These are phyloP conservation scores for Camponotus pennsylvanicus DNA, from an alignment of 1,140 invertebrate species.

Conservation along the genomic window DNA sequence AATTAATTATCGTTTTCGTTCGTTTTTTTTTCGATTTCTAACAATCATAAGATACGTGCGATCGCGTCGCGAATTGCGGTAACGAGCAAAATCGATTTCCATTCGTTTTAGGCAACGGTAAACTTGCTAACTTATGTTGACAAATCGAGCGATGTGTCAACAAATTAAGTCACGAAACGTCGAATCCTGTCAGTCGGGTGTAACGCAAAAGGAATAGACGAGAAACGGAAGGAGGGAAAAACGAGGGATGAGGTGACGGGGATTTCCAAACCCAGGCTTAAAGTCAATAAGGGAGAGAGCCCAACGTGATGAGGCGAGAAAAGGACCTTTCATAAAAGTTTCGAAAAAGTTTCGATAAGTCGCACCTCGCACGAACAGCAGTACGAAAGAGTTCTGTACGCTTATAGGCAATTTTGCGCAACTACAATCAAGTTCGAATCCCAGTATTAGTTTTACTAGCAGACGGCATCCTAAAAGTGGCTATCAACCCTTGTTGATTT, in stretches of 20 bases:
- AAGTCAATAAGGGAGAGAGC: constrained; percentile 79
- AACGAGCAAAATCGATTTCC: constrained; percentile 54
- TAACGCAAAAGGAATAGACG: constrained; percentile 21
- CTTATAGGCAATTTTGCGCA: constrained; percentile 73
- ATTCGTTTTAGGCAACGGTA: constrained; percentile 49
- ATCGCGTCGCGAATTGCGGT: constrained; percentile 45
- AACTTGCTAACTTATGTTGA: constrained; percentile 76
- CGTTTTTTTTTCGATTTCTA: neutral
- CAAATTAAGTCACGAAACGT: constrained; percentile 70
- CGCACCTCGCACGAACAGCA: constrained; percentile 67
- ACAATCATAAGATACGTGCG: neutral
- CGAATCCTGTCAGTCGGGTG: constrained; percentile 40
- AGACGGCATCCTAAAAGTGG: constrained; percentile 1
- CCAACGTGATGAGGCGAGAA: constrained; percentile 70
- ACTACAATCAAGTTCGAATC: constrained; percentile 68
- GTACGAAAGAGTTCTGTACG: constrained; percentile 62
- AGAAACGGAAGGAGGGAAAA: constrained; percentile 1
- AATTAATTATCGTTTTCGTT: constrained; percentile 20
- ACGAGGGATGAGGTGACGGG: constrained; percentile 41
- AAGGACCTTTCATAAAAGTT: constrained; percentile 70
- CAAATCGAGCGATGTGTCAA: constrained; percentile 71
- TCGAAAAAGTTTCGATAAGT: constrained; percentile 75
- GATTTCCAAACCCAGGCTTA: constrained; percentile 68
- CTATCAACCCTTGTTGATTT: neutral
- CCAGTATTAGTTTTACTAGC: constrained; percentile 66